Conservation (phyloP, 2,113 vertebrate genomes). For the Scartelaos histophorus region DNA sequence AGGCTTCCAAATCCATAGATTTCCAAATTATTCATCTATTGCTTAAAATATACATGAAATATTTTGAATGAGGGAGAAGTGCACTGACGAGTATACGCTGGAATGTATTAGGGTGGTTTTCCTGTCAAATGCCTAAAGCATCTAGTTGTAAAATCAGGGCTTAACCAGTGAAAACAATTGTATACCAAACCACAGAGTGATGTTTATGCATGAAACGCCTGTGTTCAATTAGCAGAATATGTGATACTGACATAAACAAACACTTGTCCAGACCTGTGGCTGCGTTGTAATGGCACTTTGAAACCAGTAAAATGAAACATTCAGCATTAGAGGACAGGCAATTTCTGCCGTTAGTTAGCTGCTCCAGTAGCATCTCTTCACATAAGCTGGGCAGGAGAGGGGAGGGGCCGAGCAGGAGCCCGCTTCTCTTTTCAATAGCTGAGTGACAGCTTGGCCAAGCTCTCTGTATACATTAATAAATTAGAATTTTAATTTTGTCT, state of each 20-base stretch:
- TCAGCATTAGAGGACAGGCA: conserved; percentile 59
- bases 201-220: conserved; percentile 51
- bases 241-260: conserved; percentile 65
- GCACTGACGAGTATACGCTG: neutral
- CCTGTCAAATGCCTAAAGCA: conserved; percentile 1
- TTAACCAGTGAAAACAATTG: conserved; percentile 27
- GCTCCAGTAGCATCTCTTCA: conserved; percentile 54
- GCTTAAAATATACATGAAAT: neutral
- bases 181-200: conserved; percentile 18
- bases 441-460: conserved; percentile 94
- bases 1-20: neutral
- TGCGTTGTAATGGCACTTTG: conserved; percentile 52
- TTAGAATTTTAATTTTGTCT: conserved; percentile 98
- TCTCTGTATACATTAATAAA: conserved; percentile 99
- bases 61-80: neutral
- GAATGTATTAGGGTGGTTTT: neutral
- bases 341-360: conserved; percentile 64
- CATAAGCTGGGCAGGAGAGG: conserved; percentile 61
- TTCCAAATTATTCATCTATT: neutral
- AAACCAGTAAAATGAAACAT: conserved; percentile 42
- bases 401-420: conserved; percentile 58
- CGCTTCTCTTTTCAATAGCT: conserved; percentile 89
- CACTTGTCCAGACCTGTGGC: conserved; percentile 60
- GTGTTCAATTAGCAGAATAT: conserved; percentile 66
- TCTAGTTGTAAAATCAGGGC: neutral